Evolutionary conservation across 2,888 invertebrate genomes (phyloP).

Genomic region (Seladonia tumulorum): DNA sequence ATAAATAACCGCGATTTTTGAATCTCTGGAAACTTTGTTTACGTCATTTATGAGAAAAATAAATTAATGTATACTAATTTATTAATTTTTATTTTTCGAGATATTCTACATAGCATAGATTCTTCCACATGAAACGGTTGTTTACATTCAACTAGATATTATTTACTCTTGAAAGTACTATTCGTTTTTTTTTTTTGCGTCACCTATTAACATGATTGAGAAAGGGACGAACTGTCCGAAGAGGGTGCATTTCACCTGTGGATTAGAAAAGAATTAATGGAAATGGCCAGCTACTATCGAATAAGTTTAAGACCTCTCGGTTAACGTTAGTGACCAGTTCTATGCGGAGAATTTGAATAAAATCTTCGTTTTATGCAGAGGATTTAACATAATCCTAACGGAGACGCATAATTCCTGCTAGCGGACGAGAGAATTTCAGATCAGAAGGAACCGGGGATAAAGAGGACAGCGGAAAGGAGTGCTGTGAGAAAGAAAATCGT

Average conservation of each 20-base stretch:
- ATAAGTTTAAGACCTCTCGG: background rate
- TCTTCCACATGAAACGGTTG: no score
- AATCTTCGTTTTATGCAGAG: background rate
- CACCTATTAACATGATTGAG: background rate
- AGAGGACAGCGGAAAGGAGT: background rate
- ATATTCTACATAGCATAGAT: no score
- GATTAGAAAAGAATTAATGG: background rate
- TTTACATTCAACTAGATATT: background rate
- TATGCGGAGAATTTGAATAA: background rate
- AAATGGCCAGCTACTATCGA: background rate
- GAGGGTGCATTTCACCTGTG: conserved; percentile 2
- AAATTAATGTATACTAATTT: no score
- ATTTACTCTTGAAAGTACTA: background rate
- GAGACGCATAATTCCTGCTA: background rate
- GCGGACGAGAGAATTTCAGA: background rate
- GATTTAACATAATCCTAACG: conserved; percentile 8
- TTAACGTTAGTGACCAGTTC: background rate
- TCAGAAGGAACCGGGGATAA: background rate
- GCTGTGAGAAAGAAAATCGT: conserved; percentile 17
- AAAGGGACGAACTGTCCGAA: background rate
- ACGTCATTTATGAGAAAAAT: no score
- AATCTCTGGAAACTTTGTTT: no score
- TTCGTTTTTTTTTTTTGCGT: background rate
- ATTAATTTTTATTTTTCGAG: no score
- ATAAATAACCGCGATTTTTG: no score